Percentiles rank a stretch among this genome's conserved stretches.
Evolutionary conservation across 2,888 invertebrate genomes (phyloP).

Genomic region (Troides aeacus): DNA sequence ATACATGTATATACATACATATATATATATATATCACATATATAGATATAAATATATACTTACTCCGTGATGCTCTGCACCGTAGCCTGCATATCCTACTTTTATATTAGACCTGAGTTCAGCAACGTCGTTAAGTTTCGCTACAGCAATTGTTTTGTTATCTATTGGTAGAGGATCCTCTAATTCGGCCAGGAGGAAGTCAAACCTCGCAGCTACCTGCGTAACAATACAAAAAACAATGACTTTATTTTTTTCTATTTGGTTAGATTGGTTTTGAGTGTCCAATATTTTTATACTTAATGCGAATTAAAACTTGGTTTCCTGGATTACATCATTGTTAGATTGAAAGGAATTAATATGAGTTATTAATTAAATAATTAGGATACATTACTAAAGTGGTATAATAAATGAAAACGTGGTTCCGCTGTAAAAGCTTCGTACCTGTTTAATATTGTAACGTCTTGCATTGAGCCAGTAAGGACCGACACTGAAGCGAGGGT

Average conservation of each 20-base stretch:
- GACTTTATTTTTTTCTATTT: no score
- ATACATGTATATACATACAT: no score
- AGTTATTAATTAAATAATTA: no score
- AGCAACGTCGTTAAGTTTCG: conserved; percentile 47
- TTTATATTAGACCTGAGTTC: conserved; percentile 40
- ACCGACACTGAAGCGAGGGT: conserved; percentile 68
- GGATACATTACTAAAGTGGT: neutral
- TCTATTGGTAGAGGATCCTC: conserved; percentile 59
- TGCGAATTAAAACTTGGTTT: no score
- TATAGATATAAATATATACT: conserved; percentile 31
- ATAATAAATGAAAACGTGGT: neutral
- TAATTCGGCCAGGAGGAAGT: conserved; percentile 66
- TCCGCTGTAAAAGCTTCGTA: neutral
- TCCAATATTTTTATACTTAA: no score
- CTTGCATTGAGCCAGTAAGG: conserved; percentile 68
- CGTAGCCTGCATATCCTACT: conserved; percentile 65
- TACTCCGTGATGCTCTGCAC: conserved; percentile 67
- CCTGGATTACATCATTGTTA: no score
- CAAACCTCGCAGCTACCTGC: conserved; percentile 69
- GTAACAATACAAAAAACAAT: neutral
- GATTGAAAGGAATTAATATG: no score
- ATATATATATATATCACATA: no score
- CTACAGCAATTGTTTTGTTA: conserved; percentile 54
- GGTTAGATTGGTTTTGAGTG: no score
- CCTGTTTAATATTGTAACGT: conserved; percentile 38